phyloP scores from a whole-genome alignment of 2,888 invertebrate species.

The Xanthostigma xanthostigma region DNA sequence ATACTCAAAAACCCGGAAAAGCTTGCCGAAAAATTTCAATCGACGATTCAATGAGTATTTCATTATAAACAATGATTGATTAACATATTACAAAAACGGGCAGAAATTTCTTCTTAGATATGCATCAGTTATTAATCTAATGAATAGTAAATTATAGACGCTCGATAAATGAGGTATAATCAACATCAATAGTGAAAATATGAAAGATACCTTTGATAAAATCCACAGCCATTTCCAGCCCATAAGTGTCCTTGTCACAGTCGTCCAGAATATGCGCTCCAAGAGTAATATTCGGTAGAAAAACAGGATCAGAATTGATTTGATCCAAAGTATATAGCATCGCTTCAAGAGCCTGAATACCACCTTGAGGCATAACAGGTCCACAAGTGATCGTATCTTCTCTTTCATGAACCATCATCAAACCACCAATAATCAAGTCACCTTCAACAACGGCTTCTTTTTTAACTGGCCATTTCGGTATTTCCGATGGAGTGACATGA shows the following conservation, averaged over 20 bases:
- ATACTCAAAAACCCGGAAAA: no score
- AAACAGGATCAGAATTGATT: conserved; percentile 41
- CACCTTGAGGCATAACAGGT: conserved; percentile 80
- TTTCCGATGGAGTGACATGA: not conserved
- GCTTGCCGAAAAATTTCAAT: no score
- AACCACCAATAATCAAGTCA: conserved; percentile 67
- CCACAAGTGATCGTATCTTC: conserved; percentile 70
- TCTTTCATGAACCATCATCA: conserved; percentile 86
- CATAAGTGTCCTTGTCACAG: conserved; percentile 85
- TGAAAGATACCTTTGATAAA: conserved; percentile 70
- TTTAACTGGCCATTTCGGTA: conserved; percentile 53
- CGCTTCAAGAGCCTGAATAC: conserved; percentile 69
- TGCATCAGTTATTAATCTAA: no score
- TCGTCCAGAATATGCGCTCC: conserved; percentile 82
- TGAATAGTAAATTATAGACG: no score
- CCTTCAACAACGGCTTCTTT: conserved; percentile 70
- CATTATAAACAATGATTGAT: no score
- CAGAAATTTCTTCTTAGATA: no score
- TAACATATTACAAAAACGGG: no score
- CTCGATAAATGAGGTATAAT: no score
- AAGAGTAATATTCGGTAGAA: conserved; percentile 56
- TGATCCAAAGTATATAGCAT: conserved; percentile 78
- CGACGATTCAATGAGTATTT: no score
- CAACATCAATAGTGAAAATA: not conserved
- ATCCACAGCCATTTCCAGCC: conserved; percentile 82